Evolutionary conservation across 2,888 invertebrate genomes (phyloP), one percentile per base, ranked within the genome.

Genomic region (Erynnis tages): DNA sequence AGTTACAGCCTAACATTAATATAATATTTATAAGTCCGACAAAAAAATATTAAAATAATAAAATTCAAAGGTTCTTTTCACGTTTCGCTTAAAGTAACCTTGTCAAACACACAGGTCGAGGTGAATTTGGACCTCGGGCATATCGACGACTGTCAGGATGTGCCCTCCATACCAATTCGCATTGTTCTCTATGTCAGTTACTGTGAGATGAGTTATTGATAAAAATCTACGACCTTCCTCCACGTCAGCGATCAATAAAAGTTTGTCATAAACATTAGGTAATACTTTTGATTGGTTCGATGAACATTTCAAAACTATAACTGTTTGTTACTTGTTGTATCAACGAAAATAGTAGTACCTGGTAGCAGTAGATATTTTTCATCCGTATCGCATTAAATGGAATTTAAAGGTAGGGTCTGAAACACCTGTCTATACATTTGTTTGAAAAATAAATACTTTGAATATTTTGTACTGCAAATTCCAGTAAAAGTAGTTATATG

Each of bases 141-240:
- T 67, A 77, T 81, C 71, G 79, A 82, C 79, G 73, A 74, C 67
- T 73, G 80, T 79, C 81, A 79, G 79, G 82, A 84, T 82, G 76
- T 82, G 63, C 67, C 67, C 2, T 4, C 4, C 19, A 11, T 37
- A 19, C 19, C 65, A 62, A 74, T 70, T 73, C 62, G 72, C 65
- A 79, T 79, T 78, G 76, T 78, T 76, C 75, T 71, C 61, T 54
- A 61, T 53, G 58, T 48, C 55, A 38, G 43, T 47, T 57, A 59
- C 53, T n/a, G n/a, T n/a, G 53, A 57, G 57, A 56, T 32, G 11
- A 16, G 40, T 47, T 54, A 54, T 54, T 32, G 23, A 46, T 49
- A 53, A 56, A 55, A 38, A 25, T 14, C 19, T 30, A 53, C 46
- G 37, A 44, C 43, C 29, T 54, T 54, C 41, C 21, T 32, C 23